phyloP scores from a whole-genome alignment of 2,113 vertebrate genomes.

The Trogon surrucura region DNA sequence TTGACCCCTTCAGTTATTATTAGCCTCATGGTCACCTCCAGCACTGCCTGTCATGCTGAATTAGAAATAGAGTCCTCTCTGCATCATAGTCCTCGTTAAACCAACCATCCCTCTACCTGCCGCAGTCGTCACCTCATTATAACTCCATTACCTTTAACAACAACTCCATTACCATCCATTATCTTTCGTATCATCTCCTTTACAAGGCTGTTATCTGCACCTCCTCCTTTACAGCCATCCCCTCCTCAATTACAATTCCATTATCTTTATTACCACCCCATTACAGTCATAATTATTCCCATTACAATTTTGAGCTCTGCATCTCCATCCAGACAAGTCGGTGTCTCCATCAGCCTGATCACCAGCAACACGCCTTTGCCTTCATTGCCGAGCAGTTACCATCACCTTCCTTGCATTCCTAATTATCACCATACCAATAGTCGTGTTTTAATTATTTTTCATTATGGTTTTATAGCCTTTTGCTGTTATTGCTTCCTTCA shows the following conservation, averaged over 20 bases:
- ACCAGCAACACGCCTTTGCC: neutral
- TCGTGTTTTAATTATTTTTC: conserved; percentile 39
- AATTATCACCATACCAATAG: neutral
- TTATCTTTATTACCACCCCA: conserved; percentile 77
- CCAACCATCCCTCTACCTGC: conserved; percentile 48
- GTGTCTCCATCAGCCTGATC: conserved; percentile 5
- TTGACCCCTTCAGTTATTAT: conserved; percentile 45
- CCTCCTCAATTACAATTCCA: conserved; percentile 77
- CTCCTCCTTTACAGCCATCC: conserved; percentile 70
- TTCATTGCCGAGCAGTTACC: neutral
- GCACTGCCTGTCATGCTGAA: neutral
- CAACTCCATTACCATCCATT: conserved; percentile 73
- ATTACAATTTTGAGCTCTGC: conserved; percentile 65
- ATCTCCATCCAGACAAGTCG: conserved; percentile 25
- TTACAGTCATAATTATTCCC: conserved; percentile 75
- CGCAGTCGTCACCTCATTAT: conserved; percentile 66
- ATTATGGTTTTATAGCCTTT: neutral
- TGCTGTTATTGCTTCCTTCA: conserved; percentile 20
- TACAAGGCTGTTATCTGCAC: conserved; percentile 68
- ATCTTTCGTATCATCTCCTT: conserved; percentile 67
- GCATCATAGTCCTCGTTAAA: conserved; percentile 36
- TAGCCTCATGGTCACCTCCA: conserved; percentile 35
- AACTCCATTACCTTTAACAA: conserved; percentile 76
- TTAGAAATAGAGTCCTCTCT: conserved; percentile 37
- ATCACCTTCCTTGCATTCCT: neutral